A percentile compares a stretch with the other conserved stretches of the same genome.
phyloP scores from a whole-genome alignment of 2,888 invertebrate species.

The Nomada goodeniana region DNA sequence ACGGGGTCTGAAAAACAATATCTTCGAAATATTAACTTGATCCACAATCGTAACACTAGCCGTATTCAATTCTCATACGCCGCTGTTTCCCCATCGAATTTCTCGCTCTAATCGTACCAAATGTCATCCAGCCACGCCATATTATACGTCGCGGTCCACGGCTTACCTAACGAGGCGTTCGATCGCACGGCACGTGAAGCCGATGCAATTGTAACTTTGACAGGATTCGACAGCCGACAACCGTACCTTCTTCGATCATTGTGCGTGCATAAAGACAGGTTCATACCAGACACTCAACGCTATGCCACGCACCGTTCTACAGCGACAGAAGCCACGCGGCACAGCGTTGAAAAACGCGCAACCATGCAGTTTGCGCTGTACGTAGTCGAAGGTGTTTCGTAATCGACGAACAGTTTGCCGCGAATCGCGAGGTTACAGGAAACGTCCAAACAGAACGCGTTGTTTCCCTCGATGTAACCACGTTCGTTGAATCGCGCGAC shows the following conservation, averaged over 20 bases:
- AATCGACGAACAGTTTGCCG: no score
- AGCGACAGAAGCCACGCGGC: no score
- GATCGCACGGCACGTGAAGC: neutral
- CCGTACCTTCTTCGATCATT: neutral
- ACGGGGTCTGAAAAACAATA: slow-evolving; percentile 77
- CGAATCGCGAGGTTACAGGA: no score
- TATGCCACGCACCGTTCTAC: no score
- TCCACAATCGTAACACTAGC: neutral
- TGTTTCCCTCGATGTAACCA: no score
- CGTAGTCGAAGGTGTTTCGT: no score
- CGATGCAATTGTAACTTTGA: neutral
- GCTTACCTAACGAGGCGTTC: neutral
- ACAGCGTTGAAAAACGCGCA: no score
- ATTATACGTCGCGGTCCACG: neutral
- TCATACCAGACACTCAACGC: no score
- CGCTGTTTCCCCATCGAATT: neutral
- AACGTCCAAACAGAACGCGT: no score
- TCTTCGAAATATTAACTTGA: slow-evolving; percentile 11
- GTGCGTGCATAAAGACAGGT: no score
- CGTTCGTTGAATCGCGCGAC: no score
- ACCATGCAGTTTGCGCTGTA: no score
- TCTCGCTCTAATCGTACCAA: neutral
- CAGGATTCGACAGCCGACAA: neutral
- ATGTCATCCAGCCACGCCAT: neutral
- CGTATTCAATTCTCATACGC: neutral